A percentile compares a stretch with the other conserved stretches of the same genome.
These are phyloP conservation scores for Oncorhynchus gorbuscha DNA, from an alignment of 2,113 vertebrate species.

Conservation along the genomic window DNA sequence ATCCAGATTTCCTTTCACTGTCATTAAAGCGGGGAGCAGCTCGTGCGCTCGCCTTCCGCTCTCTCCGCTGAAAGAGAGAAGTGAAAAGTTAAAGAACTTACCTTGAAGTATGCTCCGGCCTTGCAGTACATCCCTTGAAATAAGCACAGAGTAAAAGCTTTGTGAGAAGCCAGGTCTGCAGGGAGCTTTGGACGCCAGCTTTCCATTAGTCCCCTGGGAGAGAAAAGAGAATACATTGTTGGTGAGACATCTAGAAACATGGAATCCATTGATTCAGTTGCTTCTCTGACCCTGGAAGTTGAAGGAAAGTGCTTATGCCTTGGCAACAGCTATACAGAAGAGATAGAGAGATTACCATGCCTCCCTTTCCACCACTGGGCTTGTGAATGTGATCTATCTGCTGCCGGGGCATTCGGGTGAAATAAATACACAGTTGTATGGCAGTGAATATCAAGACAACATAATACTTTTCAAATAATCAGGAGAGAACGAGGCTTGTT, in stretches of 20 bases:
- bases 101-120: slow-evolving; percentile 68
- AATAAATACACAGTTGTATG: slow-evolving; percentile 5
- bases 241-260: slow-evolving; percentile 14
- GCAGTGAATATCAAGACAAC: no score
- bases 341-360: not conserved
- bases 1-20: not conserved
- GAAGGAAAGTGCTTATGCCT: not conserved
- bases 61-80: slow-evolving; percentile 10
- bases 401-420: slow-evolving; percentile 17
- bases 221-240: slow-evolving; percentile 40
- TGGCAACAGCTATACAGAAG: not conserved
- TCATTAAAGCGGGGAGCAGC: not conserved
- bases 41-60: not conserved
- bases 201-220: slow-evolving; percentile 72
- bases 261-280: not conserved
- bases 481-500: no score
- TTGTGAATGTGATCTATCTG: slow-evolving; percentile 4
- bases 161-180: slow-evolving; percentile 77
- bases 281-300: not conserved
- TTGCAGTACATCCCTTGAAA: slow-evolving; percentile 74
- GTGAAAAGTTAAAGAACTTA: slow-evolving; percentile 50
- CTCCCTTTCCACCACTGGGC: not conserved
- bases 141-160: slow-evolving; percentile 73
- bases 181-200: slow-evolving; percentile 56
- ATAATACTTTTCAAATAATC: no score